phyloP scores from a whole-genome alignment of 2,888 invertebrate species.

The Sarcophaga carnaria region DNA sequence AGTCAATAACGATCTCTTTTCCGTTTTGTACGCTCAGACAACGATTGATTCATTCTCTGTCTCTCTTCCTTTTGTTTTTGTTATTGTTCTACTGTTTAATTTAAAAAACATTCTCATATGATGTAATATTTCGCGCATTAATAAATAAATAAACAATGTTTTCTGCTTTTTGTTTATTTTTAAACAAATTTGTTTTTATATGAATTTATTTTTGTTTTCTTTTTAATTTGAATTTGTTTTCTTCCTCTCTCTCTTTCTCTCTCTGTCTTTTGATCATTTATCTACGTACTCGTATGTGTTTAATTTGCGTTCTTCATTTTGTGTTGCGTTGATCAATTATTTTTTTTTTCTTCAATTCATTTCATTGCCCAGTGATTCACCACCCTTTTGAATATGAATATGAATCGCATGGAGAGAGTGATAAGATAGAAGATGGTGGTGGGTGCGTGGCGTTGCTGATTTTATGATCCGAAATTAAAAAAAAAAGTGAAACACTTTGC shows the following conservation, averaged over 20 bases:
- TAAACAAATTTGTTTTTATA: background rate
- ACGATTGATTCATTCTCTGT: no score
- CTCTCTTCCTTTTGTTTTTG: background rate
- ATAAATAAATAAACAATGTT: background rate
- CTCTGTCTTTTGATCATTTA: background rate
- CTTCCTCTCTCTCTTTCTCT: no score
- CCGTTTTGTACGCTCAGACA: no score
- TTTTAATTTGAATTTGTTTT: background rate
- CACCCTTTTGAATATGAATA: constrained; percentile 21
- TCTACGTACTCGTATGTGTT: background rate
- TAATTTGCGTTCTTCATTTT: background rate
- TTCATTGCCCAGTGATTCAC: constrained; percentile 36
- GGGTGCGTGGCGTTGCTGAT: background rate
- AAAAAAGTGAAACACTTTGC: background rate
- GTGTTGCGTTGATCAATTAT: background rate
- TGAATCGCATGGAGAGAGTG: background rate
- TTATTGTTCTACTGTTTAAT: background rate
- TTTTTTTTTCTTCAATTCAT: constrained; percentile 3
- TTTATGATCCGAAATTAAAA: background rate
- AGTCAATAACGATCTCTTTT: background rate
- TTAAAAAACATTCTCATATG: constrained; percentile 21
- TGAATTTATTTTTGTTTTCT: no score
- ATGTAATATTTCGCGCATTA: constrained; percentile 34
- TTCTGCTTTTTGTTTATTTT: constrained; percentile 13
- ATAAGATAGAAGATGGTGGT: background rate